Base-by-base conservation (phyloP, 2,888 invertebrate species). In the Rhagonycha fulva region DNA sequence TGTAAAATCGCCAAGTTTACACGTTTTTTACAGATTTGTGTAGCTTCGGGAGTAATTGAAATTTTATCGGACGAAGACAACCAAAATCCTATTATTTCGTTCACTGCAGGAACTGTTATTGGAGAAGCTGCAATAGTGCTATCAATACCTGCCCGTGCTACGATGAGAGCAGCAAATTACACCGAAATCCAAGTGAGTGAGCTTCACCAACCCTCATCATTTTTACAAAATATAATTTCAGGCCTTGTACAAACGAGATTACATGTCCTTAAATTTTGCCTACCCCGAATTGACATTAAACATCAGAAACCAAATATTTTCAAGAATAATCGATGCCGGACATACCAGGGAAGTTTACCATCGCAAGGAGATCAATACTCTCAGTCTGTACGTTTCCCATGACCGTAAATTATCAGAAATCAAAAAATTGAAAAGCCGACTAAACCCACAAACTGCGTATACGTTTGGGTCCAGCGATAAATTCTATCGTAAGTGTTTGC, bases 51-150 rank as follows among this genome's bases (percentile, higher is more conserved):
- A 11, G 89, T 89, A 19, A 81, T 90, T 73, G 89, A 90, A 82
- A 84, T 90, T 63, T 83, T 90, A 62, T 90, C 90, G 0, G 89
- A 89, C 79, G 90, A 90, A 87, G 90, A 90, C 73, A 89, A 90
- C 76, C 89, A 89, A 83, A 90, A 89, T 77, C 89, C 90, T 9
- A 89, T 90, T 87, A 89, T 90, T 80, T 89, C 90, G 12, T 89
- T 90, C 80, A 86, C 87, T 23, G 88, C 89, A 78, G 90, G 90
- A 4, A 89, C 90, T 9, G 89, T 89, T 82, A 87, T 90, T 77
- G 91, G 90, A 4, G 91, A 91, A 88, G 88, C 89, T 79, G 86
- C 90, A 19, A 82, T 91, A 75, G 86, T 90, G 61, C 87, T 90
- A 78, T 89, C 89, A 74, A 85, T 90, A 80, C 90, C 90, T 78